phyloP scores from a whole-genome alignment of 2,113 vertebrate species.

The Salvelinus namaycush region DNA sequence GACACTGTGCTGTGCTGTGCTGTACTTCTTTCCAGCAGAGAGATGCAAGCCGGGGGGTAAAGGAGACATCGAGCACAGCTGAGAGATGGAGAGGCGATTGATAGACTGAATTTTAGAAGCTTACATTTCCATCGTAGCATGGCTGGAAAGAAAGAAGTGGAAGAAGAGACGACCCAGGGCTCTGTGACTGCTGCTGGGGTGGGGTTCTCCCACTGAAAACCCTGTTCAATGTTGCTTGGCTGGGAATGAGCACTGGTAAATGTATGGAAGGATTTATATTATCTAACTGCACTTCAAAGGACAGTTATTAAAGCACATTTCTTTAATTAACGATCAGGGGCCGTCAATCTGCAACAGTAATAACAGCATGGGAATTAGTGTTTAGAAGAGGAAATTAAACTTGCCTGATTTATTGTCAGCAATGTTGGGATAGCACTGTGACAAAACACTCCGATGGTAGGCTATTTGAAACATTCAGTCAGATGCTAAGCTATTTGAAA shows the following conservation, averaged over 20 bases:
- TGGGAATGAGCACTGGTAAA: constrained; percentile 62
- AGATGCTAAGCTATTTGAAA: no score
- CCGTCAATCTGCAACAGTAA: constrained; percentile 53
- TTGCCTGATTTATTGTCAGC: constrained; percentile 42
- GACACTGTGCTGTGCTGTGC: constrained; percentile 42
- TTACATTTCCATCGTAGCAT: constrained; percentile 61
- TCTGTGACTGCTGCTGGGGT: not conserved
- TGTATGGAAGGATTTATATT: constrained; percentile 64
- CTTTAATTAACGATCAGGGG: constrained; percentile 54
- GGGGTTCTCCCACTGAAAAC: not conserved
- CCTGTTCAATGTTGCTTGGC: constrained; percentile 34
- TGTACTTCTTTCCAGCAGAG: constrained; percentile 58
- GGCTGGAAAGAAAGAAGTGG: constrained; percentile 49
- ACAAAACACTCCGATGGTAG: constrained; percentile 29
- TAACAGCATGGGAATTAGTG: constrained; percentile 52
- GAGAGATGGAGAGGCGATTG: constrained; percentile 57
- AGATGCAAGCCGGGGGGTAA: constrained; percentile 60
- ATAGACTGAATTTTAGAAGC: constrained; percentile 68
- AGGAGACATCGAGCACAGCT: constrained; percentile 57
- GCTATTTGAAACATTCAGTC: no score
- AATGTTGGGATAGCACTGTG: constrained; percentile 36
- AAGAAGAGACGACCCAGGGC: constrained; percentile 38
- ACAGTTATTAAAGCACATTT: constrained; percentile 59
- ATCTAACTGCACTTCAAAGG: constrained; percentile 51
- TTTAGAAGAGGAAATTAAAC: constrained; percentile 49